Evolutionary conservation across 2,797 vertebrate genomes (phyloP), one percentile per base, ranked within the genome.

Genomic region (Urosaurus nigricauda): DNA sequence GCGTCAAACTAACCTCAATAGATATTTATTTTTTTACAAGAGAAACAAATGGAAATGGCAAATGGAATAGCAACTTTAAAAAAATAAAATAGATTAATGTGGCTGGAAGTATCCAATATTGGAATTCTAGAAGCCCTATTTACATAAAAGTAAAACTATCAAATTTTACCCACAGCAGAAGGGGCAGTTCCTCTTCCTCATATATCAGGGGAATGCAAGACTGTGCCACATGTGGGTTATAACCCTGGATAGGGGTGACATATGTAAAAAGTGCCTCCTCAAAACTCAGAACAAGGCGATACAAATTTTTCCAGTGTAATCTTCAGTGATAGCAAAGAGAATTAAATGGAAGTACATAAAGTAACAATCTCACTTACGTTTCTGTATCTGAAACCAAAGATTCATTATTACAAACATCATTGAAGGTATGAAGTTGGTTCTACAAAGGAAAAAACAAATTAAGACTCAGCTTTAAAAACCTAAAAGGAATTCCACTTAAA

Each of bases 361-460:
- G 73, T 79, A 93, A 95, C 35, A 60, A 2, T 93, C 82, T 88
- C 93, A 98, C 98, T 98, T 96, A 99, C 99, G 99, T 99, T 97
- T 99, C 99, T 35, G 99, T 99, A 96, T 99, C 99, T 53, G 99
- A 99, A 96, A 99, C 99, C 96, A 99, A 97, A 21, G 99, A 99
- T 95, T 99, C 99, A 91, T 99, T 99, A 97, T 99, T 99, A 97
- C 99, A 99, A 95, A 99, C 99, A 91, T 99, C 99, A 86, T 99
- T 99, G 96, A 99, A 99, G 88, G 98, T 99, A 95, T 99, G 99
- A 90, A 99, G 98, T 93, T 99, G 99, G 96, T 99, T 99, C 99
- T 99, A 95, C n/a, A 92, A 94, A 94, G 93, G 73, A 96, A 91
- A 94, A 90, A 90, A 92, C 87, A 63, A 92, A 92, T 92, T 91